Base-by-base conservation (phyloP, 2,113 vertebrate genomes). In the Phainopepla nitens region DNA sequence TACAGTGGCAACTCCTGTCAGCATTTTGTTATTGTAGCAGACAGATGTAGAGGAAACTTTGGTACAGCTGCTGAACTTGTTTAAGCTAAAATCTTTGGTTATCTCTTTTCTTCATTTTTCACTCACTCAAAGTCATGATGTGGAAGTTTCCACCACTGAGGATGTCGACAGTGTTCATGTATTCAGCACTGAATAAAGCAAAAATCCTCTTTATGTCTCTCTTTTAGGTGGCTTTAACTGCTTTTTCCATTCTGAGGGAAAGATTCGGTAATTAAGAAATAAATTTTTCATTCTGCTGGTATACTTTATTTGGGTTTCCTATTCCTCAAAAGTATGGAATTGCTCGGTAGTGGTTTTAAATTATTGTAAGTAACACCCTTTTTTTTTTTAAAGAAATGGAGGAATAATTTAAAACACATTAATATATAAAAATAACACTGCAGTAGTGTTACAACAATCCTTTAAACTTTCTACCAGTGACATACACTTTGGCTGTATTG, bases 301-400 rank as follows among this genome's bases (percentile, higher is more conserved):
- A 6, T 22, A 20, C 5, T 70, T 53, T 42, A 15, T 85, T 42
- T 49, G 50, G 3, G 9, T 77, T 28, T 7, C 8, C 24, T 25
- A 8, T 14, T 79, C 47, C 77, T 89, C 58, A 62, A 54, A 87
- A 62, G 7, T 29, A 39, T 45, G 25, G 16, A 72, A 61, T 41
- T 65, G 24, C 50, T 83, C 1, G 5, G 9, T 15, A 68, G 13
- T 66, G 24, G 72, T 92, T 84, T 79, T 36, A 41, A 91, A 41
- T 13, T 1, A 64, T 29, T 73, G 0, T 11, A 56, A 42, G 0
- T 11, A 56, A 42, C 10, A 27, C 2, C 18, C 4, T 29, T 57
- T 24, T 24, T 70, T 35, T 82, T 49, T 76, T 44, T 25, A 28
- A 73, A 86, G 21, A 51, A 51, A 65, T 42, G 3, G 54, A 87